Conservation (phyloP, 2,797 vertebrate species). For the Tragopan temminckii region DNA sequence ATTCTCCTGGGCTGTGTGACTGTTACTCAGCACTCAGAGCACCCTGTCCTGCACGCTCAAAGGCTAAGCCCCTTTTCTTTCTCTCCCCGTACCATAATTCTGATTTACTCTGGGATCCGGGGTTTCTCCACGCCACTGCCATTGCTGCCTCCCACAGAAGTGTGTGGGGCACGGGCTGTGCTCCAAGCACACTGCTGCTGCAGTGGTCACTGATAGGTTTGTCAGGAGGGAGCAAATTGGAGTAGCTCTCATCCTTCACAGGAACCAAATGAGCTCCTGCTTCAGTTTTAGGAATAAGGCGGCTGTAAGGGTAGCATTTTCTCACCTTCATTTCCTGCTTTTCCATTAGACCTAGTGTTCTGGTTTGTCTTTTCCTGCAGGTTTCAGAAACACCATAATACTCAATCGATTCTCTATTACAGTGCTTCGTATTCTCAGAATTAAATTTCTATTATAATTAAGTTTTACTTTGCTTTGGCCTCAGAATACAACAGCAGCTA, state of each 20-base stretch:
- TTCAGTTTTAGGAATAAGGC: background rate
- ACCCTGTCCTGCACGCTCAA: rapidly evolving
- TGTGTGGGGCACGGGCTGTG: background rate
- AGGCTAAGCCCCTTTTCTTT: background rate
- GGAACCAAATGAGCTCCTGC: background rate
- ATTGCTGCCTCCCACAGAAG: background rate
- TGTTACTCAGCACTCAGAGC: background rate
- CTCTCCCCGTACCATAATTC: rapidly evolving
- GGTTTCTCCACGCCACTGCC: background rate
- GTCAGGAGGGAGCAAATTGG: background rate
- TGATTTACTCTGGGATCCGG: rapidly evolving
- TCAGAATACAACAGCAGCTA: background rate
- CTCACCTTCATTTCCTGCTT: background rate
- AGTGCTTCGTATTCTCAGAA: background rate
- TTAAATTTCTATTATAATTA: background rate
- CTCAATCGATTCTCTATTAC: background rate
- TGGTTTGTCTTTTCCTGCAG: background rate
- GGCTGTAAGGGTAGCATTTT: background rate
- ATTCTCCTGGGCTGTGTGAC: background rate
- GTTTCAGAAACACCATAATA: background rate
- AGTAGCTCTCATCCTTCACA: background rate
- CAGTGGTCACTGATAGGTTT: rapidly evolving
- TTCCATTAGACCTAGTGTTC: background rate
- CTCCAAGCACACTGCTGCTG: background rate
- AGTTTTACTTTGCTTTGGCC: background rate